Conservation (phyloP, 2,113 vertebrate genomes). For the Kryptolebias marmoratus region DNA sequence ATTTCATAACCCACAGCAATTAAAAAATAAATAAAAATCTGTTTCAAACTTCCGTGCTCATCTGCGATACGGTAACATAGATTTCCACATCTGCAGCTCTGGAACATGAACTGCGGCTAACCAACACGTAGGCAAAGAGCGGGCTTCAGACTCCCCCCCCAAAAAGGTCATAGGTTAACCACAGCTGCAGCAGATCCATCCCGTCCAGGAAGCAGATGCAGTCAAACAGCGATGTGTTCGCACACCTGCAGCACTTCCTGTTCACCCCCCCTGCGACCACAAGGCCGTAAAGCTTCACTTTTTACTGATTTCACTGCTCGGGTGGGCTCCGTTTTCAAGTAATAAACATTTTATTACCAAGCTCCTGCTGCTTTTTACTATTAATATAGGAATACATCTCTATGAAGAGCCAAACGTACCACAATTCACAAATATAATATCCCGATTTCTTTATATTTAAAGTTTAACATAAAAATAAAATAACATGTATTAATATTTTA, state of each 20-base stretch:
- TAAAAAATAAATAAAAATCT: background rate
- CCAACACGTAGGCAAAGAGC: background rate
- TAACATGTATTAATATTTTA: no score
- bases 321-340: background rate
- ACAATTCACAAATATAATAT: background rate
- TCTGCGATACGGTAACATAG: background rate
- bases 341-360: no score
- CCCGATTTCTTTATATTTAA: fast-evolving
- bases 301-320: background rate
- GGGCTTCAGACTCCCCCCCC: background rate
- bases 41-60: background rate
- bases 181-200: constrained; percentile 7
- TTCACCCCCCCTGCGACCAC: constrained; percentile 8
- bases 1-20: background rate
- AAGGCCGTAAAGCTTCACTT: background rate
- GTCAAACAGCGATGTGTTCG: background rate
- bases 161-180: constrained; percentile 39
- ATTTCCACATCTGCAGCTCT: constrained; percentile 32
- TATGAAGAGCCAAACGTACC: background rate
- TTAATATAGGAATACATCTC: background rate
- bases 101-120: constrained; percentile 4
- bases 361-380: no score
- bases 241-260: constrained; percentile 15
- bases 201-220: constrained; percentile 21
- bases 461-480: background rate